These are phyloP conservation scores for Hylaea fasciaria DNA, from an alignment of 2,888 invertebrate genomes.

Conservation along the genomic window DNA sequence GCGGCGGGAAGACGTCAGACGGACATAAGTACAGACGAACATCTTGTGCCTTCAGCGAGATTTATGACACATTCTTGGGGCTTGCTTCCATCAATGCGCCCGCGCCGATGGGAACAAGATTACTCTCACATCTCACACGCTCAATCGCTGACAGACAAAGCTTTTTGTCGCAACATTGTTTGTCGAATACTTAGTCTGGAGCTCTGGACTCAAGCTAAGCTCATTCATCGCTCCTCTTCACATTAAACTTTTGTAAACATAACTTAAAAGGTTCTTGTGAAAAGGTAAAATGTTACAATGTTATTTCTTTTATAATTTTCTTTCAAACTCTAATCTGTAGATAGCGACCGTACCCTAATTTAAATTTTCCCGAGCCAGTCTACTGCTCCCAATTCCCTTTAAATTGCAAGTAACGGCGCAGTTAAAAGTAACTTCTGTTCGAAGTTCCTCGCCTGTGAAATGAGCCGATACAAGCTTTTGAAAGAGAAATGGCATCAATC, in stretches of 20 bases:
- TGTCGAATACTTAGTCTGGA: conserved; percentile 35
- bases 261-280: conserved; percentile 12
- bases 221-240: conserved; percentile 32
- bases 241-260: conserved; percentile 8
- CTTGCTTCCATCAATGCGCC: conserved; percentile 58
- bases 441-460: conserved; percentile 38
- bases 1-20: conserved; percentile 40
- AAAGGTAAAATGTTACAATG: conserved; percentile 2
- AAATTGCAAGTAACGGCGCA: conserved; percentile 38
- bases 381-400: conserved; percentile 19
- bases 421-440: conserved; percentile 36
- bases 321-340: conserved; percentile 11
- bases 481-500: conserved; percentile 44
- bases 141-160: conserved; percentile 67
- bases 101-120: conserved; percentile 69
- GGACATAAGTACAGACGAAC: conserved; percentile 22
- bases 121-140: conserved; percentile 60
- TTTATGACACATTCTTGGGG: conserved; percentile 77
- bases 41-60: conserved; percentile 45
- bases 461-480: conserved; percentile 40
- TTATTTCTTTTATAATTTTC: conserved; percentile 9
- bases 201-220: conserved; percentile 17
- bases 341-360: conserved; percentile 29
- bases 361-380: conserved; percentile 19
- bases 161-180: conserved; percentile 61